A percentile compares a stretch with the other conserved stretches of the same genome.
These are phyloP conservation scores for Leucosticte australis DNA, from an alignment of 2,113 vertebrate species.

Conservation along the genomic window DNA sequence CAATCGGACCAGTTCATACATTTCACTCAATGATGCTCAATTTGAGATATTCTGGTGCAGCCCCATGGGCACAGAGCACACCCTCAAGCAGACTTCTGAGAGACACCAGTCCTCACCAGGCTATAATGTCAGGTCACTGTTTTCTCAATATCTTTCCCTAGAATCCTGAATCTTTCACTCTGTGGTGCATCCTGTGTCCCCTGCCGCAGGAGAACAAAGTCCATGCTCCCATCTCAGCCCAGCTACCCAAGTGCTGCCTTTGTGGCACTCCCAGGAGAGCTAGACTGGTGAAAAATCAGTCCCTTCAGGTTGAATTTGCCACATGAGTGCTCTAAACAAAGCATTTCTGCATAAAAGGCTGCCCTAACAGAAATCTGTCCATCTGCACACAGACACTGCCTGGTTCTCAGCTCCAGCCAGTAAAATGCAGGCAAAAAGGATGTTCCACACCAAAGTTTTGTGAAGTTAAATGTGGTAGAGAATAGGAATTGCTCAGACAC, in stretches of 20 bases:
- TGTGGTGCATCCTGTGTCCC: background rate
- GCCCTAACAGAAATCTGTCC: background rate
- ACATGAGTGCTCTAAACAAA: background rate
- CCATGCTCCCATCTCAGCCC: background rate
- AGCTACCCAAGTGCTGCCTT: background rate
- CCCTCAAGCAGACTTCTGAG: background rate
- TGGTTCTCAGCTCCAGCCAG: background rate
- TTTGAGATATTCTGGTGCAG: background rate
- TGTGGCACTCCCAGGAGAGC: background rate
- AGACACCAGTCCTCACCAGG: accelerated
- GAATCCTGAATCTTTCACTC: background rate
- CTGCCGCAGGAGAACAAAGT: background rate
- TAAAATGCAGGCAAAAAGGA: background rate
- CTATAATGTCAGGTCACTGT: background rate
- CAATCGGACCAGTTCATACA: background rate
- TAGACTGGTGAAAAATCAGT: background rate
- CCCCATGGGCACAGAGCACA: background rate
- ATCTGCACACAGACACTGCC: accelerated
- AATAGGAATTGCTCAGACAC: background rate
- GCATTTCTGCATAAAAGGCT: background rate
- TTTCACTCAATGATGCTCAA: background rate
- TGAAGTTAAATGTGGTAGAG: background rate
- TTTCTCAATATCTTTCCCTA: background rate
- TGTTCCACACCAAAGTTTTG: background rate
- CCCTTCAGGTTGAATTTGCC: background rate